Percentiles rank a stretch among this genome's conserved stretches.
These are phyloP conservation scores for Mythimna albipuncta DNA, from an alignment of 2,888 invertebrate species.

Conservation along the genomic window DNA sequence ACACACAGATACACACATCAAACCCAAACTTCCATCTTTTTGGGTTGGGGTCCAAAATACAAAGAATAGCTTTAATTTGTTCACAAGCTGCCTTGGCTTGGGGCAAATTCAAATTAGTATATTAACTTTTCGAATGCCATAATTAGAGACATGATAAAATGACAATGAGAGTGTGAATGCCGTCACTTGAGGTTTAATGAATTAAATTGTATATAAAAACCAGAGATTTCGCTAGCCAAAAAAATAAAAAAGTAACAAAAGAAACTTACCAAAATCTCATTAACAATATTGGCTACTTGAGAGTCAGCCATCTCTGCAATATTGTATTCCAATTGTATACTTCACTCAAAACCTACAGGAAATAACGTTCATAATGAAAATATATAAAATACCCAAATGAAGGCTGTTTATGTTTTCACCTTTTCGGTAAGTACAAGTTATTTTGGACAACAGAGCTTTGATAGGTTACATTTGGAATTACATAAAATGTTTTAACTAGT, in stretches of 20 bases:
- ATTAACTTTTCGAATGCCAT: background rate
- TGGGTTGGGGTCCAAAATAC: no score
- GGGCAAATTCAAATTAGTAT: background rate
- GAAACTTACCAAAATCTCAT: conserved; percentile 92
- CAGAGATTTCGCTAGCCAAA: background rate
- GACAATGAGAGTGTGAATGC: no score
- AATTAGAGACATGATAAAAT: no score
- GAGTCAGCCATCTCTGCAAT: conserved; percentile 90
- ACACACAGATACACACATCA: no score
- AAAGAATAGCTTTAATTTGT: no score
- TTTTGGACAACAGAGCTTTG: background rate
- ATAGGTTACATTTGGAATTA: conserved; percentile 20
- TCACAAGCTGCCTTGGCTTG: background rate
- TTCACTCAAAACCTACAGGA: conserved; percentile 65
- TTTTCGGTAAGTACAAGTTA: background rate
- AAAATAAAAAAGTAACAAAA: background rate
- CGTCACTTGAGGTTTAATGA: no score
- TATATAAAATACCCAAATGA: background rate
- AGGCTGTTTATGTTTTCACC: background rate
- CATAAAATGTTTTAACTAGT: background rate
- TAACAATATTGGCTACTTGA: conserved; percentile 92
- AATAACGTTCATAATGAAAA: conserved; percentile 67
- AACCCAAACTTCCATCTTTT: no score
- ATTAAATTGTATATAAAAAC: background rate
- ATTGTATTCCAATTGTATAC: background rate